A percentile compares a stretch with the other conserved stretches of the same genome.
Evolutionary conservation across 1,140 invertebrate genomes (phyloP).

Genomic region (Platyscapa corneri): DNA sequence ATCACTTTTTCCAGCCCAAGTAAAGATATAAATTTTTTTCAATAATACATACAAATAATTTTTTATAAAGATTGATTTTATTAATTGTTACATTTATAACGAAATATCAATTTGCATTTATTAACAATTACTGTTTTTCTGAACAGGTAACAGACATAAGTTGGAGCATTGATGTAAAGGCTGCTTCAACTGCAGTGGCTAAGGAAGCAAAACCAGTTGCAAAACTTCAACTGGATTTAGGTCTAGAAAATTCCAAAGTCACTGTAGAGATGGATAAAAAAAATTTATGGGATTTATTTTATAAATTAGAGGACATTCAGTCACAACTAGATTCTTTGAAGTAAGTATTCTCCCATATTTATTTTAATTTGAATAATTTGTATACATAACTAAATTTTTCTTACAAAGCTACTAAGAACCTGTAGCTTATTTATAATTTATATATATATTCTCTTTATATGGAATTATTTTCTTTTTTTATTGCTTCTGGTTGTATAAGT

Average conservation of each 20-base stretch:
- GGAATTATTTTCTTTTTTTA: slow-evolving; percentile 8
- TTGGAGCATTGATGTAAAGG: slow-evolving; percentile 66
- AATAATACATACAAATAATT: not conserved
- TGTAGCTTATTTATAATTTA: not conserved
- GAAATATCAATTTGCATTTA: not conserved
- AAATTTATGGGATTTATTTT: slow-evolving; percentile 62
- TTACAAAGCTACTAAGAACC: slow-evolving; percentile 9
- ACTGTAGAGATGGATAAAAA: slow-evolving; percentile 67
- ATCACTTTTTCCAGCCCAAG: slow-evolving; percentile 66
- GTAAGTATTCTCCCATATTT: slow-evolving; percentile 52
- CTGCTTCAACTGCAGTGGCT: slow-evolving; percentile 62
- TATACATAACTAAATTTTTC: slow-evolving; percentile 32
- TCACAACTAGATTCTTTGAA: slow-evolving; percentile 66
- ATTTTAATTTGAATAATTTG: slow-evolving; percentile 49
- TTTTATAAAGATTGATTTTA: not conserved
- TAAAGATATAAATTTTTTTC: slow-evolving; percentile 51
- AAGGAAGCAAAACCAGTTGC: slow-evolving; percentile 62
- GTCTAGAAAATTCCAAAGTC: slow-evolving; percentile 56
- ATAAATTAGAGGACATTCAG: slow-evolving; percentile 68
- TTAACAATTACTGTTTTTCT: not conserved
- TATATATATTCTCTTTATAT: not conserved
- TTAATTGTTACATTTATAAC: not conserved
- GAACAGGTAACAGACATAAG: slow-evolving; percentile 63
- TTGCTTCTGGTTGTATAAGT: not conserved
- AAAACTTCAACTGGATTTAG: slow-evolving; percentile 64